phyloP scores from a whole-genome alignment of 2,888 invertebrate species.

The Muschampia staudingeri region DNA sequence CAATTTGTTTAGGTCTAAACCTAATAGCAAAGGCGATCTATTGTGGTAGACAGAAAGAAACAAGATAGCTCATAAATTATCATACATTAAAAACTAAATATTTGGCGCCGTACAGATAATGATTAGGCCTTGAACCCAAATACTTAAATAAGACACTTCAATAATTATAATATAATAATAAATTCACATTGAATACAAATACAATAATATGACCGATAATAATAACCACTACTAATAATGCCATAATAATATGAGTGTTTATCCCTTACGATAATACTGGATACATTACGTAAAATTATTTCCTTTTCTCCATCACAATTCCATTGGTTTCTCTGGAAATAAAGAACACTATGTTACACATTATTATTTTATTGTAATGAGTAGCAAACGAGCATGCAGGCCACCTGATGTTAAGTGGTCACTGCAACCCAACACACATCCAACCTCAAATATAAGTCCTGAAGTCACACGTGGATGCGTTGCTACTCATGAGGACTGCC shows the following conservation, averaged over 20 bases:
- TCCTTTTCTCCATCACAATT: conserved; percentile 34
- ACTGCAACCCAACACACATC: too few relatives aligned
- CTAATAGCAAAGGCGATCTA: background rate
- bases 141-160: conserved; percentile 53
- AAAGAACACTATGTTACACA: conserved; percentile 10
- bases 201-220: conserved; percentile 70
- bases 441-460: too few relatives aligned
- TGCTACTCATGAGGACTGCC: too few relatives aligned
- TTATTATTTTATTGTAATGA: background rate
- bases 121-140: conserved; percentile 78
- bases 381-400: too few relatives aligned
- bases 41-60: background rate
- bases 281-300: conserved; percentile 73
- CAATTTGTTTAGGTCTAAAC: background rate
- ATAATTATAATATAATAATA: conserved; percentile 71
- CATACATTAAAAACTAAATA: conserved; percentile 28
- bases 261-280: conserved; percentile 69
- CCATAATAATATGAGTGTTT: conserved; percentile 66
- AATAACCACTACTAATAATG: conserved; percentile 64
- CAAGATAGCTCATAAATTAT: background rate
- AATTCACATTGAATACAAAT: conserved; percentile 76
- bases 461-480: too few relatives aligned
- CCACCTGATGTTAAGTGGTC: too few relatives aligned
- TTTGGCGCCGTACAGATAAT: conserved; percentile 37
- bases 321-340: conserved; percentile 29